phyloP scores from a whole-genome alignment of 2,797 vertebrate species.

The Monodelphis domestica region DNA sequence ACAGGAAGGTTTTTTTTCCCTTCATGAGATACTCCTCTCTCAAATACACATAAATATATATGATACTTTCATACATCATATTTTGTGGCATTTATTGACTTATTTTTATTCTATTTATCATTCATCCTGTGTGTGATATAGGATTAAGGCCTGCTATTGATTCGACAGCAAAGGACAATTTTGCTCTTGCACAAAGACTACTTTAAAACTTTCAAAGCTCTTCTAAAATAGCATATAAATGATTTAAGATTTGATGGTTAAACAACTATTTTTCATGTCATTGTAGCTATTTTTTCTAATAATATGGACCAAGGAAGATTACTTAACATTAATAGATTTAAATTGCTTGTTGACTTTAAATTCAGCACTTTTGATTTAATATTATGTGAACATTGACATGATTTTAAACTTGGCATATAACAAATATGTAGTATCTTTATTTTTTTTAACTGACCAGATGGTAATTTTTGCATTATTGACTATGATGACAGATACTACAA shows the following conservation, averaged over 20 bases:
- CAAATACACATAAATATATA: background rate
- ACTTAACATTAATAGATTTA: conserved; percentile 46
- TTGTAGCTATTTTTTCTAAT: conserved; percentile 42
- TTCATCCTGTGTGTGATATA: conserved; percentile 31
- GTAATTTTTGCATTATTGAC: conserved; percentile 64
- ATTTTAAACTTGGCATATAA: conserved; percentile 42
- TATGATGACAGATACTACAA: conserved; percentile 72
- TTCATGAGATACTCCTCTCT: background rate
- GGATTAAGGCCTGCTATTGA: conserved; percentile 16
- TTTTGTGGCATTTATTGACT: background rate
- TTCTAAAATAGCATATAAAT: conserved; percentile 39
- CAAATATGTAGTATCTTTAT: conserved; percentile 51
- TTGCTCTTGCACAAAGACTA: conserved; percentile 31
- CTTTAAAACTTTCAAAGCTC: conserved; percentile 3
- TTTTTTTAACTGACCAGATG: conserved; percentile 43
- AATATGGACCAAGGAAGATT: conserved; percentile 38
- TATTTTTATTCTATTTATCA: background rate
- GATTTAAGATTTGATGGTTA: conserved; percentile 40
- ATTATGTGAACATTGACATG: conserved; percentile 37
- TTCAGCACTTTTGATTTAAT: background rate
- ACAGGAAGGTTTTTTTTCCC: background rate
- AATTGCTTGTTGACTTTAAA: conserved; percentile 59
- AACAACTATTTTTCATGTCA: conserved; percentile 53
- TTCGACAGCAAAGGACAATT: conserved; percentile 27
- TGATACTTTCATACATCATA: background rate